Evolutionary conservation across 1,140 invertebrate genomes (phyloP), one percentile per base, ranked within the genome.

Genomic region (Forficula auricularia): DNA sequence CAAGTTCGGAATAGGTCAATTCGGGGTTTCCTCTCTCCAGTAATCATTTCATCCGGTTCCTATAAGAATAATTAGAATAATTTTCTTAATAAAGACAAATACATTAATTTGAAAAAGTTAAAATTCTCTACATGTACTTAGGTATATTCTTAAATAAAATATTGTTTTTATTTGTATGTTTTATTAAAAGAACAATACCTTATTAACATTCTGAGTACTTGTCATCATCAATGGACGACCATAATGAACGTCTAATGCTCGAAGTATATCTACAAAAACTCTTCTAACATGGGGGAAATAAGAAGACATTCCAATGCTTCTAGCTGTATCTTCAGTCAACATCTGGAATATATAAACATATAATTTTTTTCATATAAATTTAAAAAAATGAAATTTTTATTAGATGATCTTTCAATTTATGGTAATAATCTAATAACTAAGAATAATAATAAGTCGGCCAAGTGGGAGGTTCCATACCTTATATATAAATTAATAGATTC

Each of bases 1-100:
- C 95, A 98, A 0, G 95, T 98, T 15, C 94, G 73, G 56, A 98
- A 98, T 45, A 99, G 63, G 66, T 98, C 95, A 46, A 99, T 90
- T 56, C 94, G 82, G 0, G 94, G 89, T 60, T 98, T 98, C n/a
- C 90, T 70, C 58, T 98, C 95, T 0, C 91, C 89, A 0, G 87
- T 91, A 19, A 97, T 80, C 70, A 97, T 83, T 58, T 97, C 92
- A 52, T 92, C 88, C 3, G 87, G 85, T 57, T 94, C 88, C 51
- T 62, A 48, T 1, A 47, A 46, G 7, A 10, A 48, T 16, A 48
- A 46, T 20, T 19, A n/a, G n/a, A n/a, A n/a, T n/a, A n/a, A n/a
- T n/a, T 3, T 10, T 38, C 15, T 20, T 33, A 31, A n/a, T 3
- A 19, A 36, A 35, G 16, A 48, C 33, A 20, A 13, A 15, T 36